phyloP scores from a whole-genome alignment of 2,797 vertebrate genomes.

The Sciaenops ocellatus region DNA sequence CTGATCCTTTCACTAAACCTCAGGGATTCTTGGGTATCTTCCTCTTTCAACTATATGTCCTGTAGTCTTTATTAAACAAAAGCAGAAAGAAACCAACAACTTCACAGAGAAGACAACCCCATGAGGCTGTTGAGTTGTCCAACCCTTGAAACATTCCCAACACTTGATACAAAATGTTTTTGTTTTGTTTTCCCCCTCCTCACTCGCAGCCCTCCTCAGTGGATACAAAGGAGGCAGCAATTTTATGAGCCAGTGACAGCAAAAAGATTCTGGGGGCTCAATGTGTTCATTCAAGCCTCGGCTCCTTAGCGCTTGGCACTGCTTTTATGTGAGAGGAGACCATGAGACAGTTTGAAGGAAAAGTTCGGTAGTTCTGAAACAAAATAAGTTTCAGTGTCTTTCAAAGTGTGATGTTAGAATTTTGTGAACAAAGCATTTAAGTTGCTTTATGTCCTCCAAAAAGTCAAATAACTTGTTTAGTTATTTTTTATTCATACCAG shows the following conservation, averaged over 20 bases:
- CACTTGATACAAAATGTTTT: conserved; percentile 81
- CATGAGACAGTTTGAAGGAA: conserved; percentile 61
- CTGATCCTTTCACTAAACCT: conserved; percentile 80
- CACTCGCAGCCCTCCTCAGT: conserved; percentile 62
- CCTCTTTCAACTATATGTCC: conserved; percentile 62
- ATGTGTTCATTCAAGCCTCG: conserved; percentile 80
- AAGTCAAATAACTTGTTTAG: background rate
- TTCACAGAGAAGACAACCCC: conserved; percentile 70
- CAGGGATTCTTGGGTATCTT: conserved; percentile 67
- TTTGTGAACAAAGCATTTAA: conserved; percentile 5
- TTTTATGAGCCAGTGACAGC: conserved; percentile 87
- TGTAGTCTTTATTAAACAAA: conserved; percentile 64
- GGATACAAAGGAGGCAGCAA: conserved; percentile 79
- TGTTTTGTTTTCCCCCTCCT: conserved; percentile 65
- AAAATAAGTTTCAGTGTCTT: conserved; percentile 16
- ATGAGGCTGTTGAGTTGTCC: conserved; percentile 60
- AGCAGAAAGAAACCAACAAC: conserved; percentile 61
- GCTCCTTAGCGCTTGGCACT: conserved; percentile 79
- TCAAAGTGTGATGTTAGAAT: background rate
- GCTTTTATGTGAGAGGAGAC: conserved; percentile 69
- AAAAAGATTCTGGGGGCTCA: conserved; percentile 82
- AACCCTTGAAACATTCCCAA: conserved; percentile 77
- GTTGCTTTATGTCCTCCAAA: background rate
- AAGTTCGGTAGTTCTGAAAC: conserved; percentile 49
- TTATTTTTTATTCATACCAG: background rate